Evolutionary conservation across 1,140 invertebrate species (phyloP), one percentile per base, ranked within the genome.

Genomic region (Cherax destructor): DNA sequence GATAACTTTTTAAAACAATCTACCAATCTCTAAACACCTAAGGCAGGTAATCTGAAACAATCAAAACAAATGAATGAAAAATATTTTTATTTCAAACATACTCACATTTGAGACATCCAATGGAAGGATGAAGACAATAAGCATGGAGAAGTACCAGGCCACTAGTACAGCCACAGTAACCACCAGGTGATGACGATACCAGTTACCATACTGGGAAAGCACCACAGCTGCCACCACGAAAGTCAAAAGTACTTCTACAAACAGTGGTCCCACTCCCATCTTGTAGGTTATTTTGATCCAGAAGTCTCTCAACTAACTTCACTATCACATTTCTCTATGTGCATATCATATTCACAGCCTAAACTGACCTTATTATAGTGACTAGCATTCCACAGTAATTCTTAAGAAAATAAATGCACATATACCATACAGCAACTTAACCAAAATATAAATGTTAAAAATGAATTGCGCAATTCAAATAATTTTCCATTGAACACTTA

Each of bases 121-220:
- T 9, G 99, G 99, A 88, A 99, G 96, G 81, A 99, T 97, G 94
- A 99, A 99, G 94, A 99, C 98, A 94, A 99, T 99, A 92, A 99
- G 96, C 94, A 99, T 97, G 24, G 99, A 99, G 95, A 99, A 99
- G 94, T 98, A 99, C 99, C 99, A 99, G 91, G 99, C 98, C 91
- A 99, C 96, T 74, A 99, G 96, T 52, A 99, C 99, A 61, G 98
- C 97, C 13, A 99, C 94, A 18, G 98, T 99, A 9, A 99, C 98
- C 92, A 99, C 95, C 92, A 98, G 96, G 94, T 99, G 97, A 92
- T 99, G 98, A 93, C 97, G 96, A 94, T 97, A 97, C 95, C 98
- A 97, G 95, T 99, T 98, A 80, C 98, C 98, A 96, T 99, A 99
- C 94, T 97, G 96, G 94, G 98, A 98, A 1, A 99, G 95, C 16